A percentile compares a stretch with the other conserved stretches of the same genome.
Conservation (phyloP, 2,888 invertebrate species). For the Meiosimyza decipiens region DNA sequence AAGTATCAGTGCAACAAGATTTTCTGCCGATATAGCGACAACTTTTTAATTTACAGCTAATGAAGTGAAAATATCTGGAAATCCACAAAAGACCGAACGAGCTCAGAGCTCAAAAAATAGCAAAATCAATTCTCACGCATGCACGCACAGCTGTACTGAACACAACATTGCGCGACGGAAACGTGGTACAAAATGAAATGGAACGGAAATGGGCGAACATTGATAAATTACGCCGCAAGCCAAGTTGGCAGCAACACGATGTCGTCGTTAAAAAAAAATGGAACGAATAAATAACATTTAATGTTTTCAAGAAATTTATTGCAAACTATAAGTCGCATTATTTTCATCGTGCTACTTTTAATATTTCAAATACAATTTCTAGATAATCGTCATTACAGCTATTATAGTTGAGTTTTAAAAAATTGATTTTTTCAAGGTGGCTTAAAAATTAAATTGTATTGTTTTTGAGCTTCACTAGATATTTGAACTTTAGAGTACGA, state of each 20-base stretch:
- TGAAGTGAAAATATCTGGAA: constrained; percentile 48
- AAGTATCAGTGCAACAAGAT: constrained; percentile 14
- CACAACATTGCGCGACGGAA: constrained; percentile 6
- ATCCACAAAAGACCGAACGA: constrained; percentile 21
- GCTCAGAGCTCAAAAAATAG: background rate
- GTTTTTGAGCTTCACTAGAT: too few relatives aligned
- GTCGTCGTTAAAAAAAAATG: constrained; percentile 14
- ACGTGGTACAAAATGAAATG: constrained; percentile 22
- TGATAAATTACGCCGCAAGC: constrained; percentile 42
- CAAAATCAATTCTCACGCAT: constrained; percentile 6
- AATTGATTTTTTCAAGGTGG: too few relatives aligned
- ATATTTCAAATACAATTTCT: too few relatives aligned
- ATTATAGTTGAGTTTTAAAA: too few relatives aligned
- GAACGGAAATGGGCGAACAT: constrained; percentile 36
- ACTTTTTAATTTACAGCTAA: constrained; percentile 49
- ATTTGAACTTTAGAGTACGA: too few relatives aligned
- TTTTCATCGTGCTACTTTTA: too few relatives aligned
- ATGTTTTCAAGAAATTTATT: constrained; percentile 39
- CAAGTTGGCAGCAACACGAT: background rate
- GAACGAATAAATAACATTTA: constrained; percentile 22
- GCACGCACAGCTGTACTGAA: constrained; percentile 11
- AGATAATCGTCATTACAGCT: too few relatives aligned
- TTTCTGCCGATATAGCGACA: constrained; percentile 37
- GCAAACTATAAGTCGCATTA: background rate
- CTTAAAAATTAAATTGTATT: too few relatives aligned